Evolutionary conservation across 2,888 invertebrate genomes (phyloP), one percentile per base, ranked within the genome.

Genomic region (Sphaerophoria taeniata): DNA sequence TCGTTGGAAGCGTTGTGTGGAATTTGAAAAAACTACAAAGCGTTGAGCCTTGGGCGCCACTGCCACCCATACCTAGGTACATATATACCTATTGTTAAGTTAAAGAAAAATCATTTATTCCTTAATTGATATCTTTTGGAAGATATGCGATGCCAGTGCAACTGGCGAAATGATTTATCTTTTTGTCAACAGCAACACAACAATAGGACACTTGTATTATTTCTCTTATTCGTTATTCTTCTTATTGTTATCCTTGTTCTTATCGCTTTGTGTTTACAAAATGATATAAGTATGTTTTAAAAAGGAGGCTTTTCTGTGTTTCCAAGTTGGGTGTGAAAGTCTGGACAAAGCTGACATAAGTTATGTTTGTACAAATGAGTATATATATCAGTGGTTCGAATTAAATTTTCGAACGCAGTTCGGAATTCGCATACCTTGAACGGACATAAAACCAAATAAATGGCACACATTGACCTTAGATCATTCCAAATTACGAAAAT

Each of bases 201-300:
- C 84, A 84, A 84, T 80, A 61, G 84, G 80, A 84, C 80, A 80
- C 75, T 84, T 84, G 79, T 72, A 79, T 71, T 75, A 76, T 75
- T 72, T 31, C 51, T 36, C 67, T 63, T 45, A 55, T 55, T 56
- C 14, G 60, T 63, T 67, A 56, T 67, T 53, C 60, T 49, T 43
- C 65, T 33, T 24, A 60, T 67, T 84, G 84, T 80, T 80, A 84
- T 80, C 84, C 80, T 72, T 75, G 80, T 80, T 69, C 80, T 80
- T 84, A 80, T 80, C 84, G 80, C 80, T 80, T 75, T 69, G 67
- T 84, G 61, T 76, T 72, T 80, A 84, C 84, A 84, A 84, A 80
- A 76, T 80, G 79, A 84, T 84, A 80, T n/a, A n/a, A n/a, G n/a
- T 84, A 84, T 84, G 80, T 84, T 80, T 76, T 80, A 84, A 79